Evolutionary conservation across 1,140 invertebrate species (phyloP), one percentile per base, ranked within the genome.

Genomic region (Ooceraea biroi): DNA sequence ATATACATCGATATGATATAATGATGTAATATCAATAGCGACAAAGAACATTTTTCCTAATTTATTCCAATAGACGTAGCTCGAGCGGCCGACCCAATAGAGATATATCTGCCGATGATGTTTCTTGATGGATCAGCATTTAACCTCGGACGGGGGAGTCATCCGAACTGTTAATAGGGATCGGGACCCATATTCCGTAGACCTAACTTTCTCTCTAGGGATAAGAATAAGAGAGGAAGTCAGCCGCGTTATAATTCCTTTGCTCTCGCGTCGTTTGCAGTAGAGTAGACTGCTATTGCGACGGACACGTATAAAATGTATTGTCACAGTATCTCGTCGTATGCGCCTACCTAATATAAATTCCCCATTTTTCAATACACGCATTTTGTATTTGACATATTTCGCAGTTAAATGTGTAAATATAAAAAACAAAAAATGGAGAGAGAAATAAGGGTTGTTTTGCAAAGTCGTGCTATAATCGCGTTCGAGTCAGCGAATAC

Each of bases 101-200:
- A 88, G 86, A 57, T 85, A 66, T 85, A 89, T 90, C 92, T 92
- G 92, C 68, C 63, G 44, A 58, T 92, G 92, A 92, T 92, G 82
- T 83, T 73, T 88, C 65, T 83, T 92, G 92, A 92, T 91, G 87
- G 91, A 92, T 92, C 91, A 87, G 87, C 71, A 60, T 73, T 83
- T 82, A 85, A 88, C 73, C 76, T 82, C 69, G 63, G 27, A 71
- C 57, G 83, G 83, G 85, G 85, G 72, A 76, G 60, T 71, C 74
- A 50, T 69, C 52, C 78, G 46, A 44, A 63, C 58, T 61, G 87
- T 76, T 89, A 72, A 84, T 77, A 77, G 88, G 83, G 86, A 89
- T 88, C 78, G 57, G 82, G 74, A 80, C 78, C 66, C 72, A 41
- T 83, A 68, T 46, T 72, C 73, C 17, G 74, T 76, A 57, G 36